A percentile compares a stretch with the other conserved stretches of the same genome.
Evolutionary conservation across 2,888 invertebrate genomes (phyloP).

Genomic region (Zootermopsis nevadensis): DNA sequence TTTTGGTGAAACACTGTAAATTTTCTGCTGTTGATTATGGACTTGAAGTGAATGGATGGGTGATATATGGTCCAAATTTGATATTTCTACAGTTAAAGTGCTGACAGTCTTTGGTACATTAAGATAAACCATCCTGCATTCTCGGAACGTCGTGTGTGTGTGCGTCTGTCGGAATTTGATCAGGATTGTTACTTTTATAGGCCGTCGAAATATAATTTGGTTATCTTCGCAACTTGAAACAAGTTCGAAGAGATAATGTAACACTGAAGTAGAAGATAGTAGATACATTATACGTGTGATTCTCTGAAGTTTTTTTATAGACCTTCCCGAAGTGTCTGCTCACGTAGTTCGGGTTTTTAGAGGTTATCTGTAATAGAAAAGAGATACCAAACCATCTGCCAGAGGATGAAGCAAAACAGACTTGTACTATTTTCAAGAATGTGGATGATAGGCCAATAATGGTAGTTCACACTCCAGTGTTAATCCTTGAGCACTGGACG

Average conservation of each 20-base stretch:
- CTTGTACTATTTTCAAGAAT: background rate
- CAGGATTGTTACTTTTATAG: background rate
- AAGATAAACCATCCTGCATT: background rate
- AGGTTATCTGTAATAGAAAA: background rate
- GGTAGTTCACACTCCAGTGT: background rate
- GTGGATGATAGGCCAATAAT: background rate
- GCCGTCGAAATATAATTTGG: constrained; percentile 29
- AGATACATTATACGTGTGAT: background rate
- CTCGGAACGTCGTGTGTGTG: background rate
- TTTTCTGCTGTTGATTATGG: background rate
- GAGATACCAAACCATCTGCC: background rate
- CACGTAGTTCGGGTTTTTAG: background rate
- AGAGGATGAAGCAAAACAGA: background rate
- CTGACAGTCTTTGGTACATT: background rate
- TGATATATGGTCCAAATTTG: constrained; percentile 40
- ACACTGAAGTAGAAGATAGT: background rate
- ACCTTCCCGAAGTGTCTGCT: background rate
- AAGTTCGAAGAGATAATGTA: background rate
- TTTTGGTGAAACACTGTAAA: background rate
- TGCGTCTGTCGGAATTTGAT: background rate
- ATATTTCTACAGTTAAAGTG: constrained; percentile 27
- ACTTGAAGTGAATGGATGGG: background rate
- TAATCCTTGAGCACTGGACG: too few relatives aligned
- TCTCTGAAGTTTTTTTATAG: background rate
- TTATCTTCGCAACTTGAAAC: background rate